These are phyloP conservation scores for Aphodius granarius DNA, from an alignment of 2,888 invertebrate species.

Conservation along the genomic window DNA sequence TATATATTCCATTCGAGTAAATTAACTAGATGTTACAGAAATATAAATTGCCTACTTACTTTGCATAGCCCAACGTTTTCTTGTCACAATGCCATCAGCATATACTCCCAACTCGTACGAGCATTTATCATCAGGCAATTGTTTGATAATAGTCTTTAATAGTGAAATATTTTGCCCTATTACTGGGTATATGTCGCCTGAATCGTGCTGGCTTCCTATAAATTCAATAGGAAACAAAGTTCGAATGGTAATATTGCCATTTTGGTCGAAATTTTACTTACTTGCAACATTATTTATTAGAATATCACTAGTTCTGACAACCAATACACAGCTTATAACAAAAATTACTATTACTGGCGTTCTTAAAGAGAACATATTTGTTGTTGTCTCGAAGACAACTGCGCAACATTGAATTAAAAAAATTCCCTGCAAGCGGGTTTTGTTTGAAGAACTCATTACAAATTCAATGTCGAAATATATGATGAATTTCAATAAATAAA, in stretches of 20 bases:
- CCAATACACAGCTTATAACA: neutral
- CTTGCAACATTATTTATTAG: neutral
- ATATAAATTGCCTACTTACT: slow-evolving; percentile 53
- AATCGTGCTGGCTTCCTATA: neutral
- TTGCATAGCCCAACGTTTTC: slow-evolving; percentile 61
- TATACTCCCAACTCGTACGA: slow-evolving; percentile 2
- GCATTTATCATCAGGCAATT: slow-evolving; percentile 8
- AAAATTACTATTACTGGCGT: neutral
- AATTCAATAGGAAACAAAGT: no score
- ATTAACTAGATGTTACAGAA: neutral
- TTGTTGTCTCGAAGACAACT: neutral
- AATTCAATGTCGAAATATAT: neutral
- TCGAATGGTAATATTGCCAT: no score
- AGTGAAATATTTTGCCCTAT: neutral
- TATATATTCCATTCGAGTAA: neutral
- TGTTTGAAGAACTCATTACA: neutral
- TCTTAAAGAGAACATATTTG: neutral
- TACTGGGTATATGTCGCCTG: neutral
- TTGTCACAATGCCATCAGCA: slow-evolving; percentile 38
- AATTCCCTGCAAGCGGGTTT: neutral
- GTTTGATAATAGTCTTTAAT: neutral
- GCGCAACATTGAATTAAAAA: neutral
- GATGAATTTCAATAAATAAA: neutral
- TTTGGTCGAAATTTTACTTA: neutral
- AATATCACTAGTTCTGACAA: neutral